Evolutionary conservation across 2,113 vertebrate genomes (phyloP).

Genomic region (Scortum barcoo): DNA sequence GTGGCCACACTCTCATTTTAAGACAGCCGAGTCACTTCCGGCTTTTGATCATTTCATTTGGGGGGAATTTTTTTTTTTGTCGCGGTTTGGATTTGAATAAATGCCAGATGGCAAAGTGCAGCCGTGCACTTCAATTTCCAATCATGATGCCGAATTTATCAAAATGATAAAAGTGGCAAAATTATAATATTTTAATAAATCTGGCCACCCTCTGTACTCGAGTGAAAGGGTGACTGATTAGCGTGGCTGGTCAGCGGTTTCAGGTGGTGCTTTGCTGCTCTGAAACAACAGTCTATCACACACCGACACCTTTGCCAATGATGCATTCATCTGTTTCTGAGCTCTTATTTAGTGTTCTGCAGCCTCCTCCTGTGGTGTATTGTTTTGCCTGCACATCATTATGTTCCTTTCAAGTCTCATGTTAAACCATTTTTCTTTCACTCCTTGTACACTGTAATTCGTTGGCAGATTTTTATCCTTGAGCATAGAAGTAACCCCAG

Average conservation of each 20-base stretch:
- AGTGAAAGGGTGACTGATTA: slow-evolving; percentile 13
- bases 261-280: background rate
- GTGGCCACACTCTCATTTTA: background rate
- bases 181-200: slow-evolving; percentile 17
- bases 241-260: slow-evolving; percentile 35
- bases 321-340: slow-evolving; percentile 1
- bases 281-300: slow-evolving; percentile 1
- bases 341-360: background rate
- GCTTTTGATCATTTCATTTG: background rate
- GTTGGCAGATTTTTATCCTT: slow-evolving; percentile 29
- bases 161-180: slow-evolving; percentile 14
- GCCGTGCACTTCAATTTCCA: background rate
- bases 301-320: slow-evolving; percentile 17
- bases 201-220: background rate
- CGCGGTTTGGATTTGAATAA: slow-evolving; percentile 6
- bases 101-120: background rate
- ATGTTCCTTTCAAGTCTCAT: slow-evolving; percentile 43
- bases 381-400: slow-evolving; percentile 33
- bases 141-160: background rate
- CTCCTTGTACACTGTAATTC: slow-evolving; percentile 38
- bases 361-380: slow-evolving; percentile 1
- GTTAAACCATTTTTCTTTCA: slow-evolving; percentile 45
- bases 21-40: background rate
- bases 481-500: background rate
- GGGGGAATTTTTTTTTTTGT: background rate